Evolutionary conservation across 2,888 invertebrate genomes (phyloP), one percentile per base, ranked within the genome.

Genomic region (Gnatocerus cornutus): DNA sequence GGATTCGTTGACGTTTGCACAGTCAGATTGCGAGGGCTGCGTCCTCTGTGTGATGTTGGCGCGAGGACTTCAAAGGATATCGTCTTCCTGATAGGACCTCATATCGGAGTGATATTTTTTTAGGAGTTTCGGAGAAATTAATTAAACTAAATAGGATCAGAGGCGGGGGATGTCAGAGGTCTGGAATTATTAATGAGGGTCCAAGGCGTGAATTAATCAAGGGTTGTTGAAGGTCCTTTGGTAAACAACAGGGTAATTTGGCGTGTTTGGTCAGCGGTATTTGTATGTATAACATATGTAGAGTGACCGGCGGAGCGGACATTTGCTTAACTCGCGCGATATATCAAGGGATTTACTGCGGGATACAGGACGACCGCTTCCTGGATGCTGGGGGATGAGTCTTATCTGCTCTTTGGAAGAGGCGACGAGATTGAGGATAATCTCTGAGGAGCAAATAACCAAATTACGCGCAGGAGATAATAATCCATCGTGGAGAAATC

Each of bases 1-100:
- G 82, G 83, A 84, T 84, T 83, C 82, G 81, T 84, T 84, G 84
- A 84, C 84, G 82, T 83, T 84, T 82, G 82, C 81, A 82, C 81
- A 82, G 81, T 78, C 78, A 79, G 77, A 79, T 78, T 78, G 79
- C 72, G 71, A 72, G 74, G 74, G 53, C 29, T 55, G 65, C 46
- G n/a, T 65, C 66, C 48, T 71, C 61, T 45, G 37, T 55, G 33
- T 67, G 52, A 53, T 61, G 50, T 58, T 77, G 76, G 77, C 76
- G 79, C 77, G 77, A 79, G 76, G 76, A 80, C 80, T 77, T 81
- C 80, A 80, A 81, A 80, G 79, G 80, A 79, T 79, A 77, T 78
- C 76, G 67, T 73, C 73, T 76, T 76, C 73, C 75, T 71, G 73
- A 75, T 74, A 73, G 74, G 75, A 71, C 75, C 69, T 71, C 59